These are phyloP conservation scores for Dipus sagitta DNA, from an alignment of 2,797 vertebrate genomes.

Conservation along the genomic window DNA sequence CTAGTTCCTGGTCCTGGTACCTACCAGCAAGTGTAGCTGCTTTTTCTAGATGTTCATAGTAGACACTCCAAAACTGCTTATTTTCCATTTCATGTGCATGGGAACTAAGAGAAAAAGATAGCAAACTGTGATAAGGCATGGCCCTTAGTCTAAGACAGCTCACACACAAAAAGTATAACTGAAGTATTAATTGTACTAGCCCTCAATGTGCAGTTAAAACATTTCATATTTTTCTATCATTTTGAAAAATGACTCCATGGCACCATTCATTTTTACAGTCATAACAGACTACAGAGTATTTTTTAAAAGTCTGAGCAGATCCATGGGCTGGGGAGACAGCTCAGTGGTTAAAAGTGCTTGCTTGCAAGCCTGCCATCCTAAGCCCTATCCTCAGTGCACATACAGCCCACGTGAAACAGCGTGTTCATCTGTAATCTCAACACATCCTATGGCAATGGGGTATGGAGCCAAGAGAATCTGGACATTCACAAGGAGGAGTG, in stretches of 20 bases:
- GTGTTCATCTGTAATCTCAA: too few species aligned
- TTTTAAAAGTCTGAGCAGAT: not conserved
- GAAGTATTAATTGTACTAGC: conserved; percentile 41
- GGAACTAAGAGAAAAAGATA: conserved; percentile 88
- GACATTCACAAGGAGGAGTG: too few species aligned
- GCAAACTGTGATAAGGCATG: conserved; percentile 27
- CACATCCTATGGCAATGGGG: too few species aligned
- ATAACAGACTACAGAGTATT: not conserved
- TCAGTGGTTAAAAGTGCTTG: too few species aligned
- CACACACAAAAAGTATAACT: not conserved
- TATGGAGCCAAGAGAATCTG: too few species aligned
- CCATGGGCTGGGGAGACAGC: too few species aligned
- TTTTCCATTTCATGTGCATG: conserved; percentile 97
- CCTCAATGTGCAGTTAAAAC: not conserved
- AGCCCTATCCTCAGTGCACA: too few species aligned
- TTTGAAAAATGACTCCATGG: not conserved
- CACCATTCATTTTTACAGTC: conserved; percentile 25
- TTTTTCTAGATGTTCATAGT: conserved; percentile 94
- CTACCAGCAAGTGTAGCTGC: conserved; percentile 94
- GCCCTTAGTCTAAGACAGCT: not conserved
- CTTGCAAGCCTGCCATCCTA: too few species aligned
- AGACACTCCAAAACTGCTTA: conserved; percentile 96
- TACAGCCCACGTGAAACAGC: not conserved
- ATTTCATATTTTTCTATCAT: not conserved
- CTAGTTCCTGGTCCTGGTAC: conserved; percentile 42